Evolutionary conservation across 2,888 invertebrate genomes (phyloP).

Genomic region (Blomia tropicalis): DNA sequence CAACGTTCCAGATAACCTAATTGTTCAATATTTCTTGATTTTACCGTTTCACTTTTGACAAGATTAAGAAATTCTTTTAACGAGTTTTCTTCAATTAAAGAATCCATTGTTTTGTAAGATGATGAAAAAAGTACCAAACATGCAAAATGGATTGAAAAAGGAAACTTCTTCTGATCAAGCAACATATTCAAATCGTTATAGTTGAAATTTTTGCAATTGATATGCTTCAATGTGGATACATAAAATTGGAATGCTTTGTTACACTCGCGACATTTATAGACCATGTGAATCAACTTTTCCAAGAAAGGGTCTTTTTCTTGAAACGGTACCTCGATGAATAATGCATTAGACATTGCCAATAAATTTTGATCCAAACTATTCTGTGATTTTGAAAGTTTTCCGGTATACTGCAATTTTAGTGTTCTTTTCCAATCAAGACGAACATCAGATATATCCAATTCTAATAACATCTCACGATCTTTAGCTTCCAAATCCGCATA

Average conservation of each 20-base stretch:
- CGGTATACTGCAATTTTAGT: background rate
- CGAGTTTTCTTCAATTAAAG: background rate
- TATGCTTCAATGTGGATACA: background rate
- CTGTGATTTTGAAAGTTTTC: background rate
- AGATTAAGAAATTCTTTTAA: background rate
- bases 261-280: background rate
- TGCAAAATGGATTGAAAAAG: slow-evolving; percentile 3
- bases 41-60: background rate
- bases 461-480: background rate
- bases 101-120: background rate
- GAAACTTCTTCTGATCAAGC: background rate
- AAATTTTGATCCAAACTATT: background rate
- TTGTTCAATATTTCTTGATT: background rate
- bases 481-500: background rate
- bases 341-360: background rate
- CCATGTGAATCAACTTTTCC: background rate
- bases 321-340: background rate
- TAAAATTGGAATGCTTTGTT: slow-evolving; percentile 2
- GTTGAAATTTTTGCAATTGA: background rate
- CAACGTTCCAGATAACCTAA: background rate
- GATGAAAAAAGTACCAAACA: background rate
- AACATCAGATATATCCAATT: background rate
- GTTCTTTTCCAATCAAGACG: background rate
- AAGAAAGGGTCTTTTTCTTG: background rate
- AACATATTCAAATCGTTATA: background rate